These are phyloP conservation scores for Silvanus unidentatus DNA, from an alignment of 2,888 invertebrate species.

Conservation along the genomic window DNA sequence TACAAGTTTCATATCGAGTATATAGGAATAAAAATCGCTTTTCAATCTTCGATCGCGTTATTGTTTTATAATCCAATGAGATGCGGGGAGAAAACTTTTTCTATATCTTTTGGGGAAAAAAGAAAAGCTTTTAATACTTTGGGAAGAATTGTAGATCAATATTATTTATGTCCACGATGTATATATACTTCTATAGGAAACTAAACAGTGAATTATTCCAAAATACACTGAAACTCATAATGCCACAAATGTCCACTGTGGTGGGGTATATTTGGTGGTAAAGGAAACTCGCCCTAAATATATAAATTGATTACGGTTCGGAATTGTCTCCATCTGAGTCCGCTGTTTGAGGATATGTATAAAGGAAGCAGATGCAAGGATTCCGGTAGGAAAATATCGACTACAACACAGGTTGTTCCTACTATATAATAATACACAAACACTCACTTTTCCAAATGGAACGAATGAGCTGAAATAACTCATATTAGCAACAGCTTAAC, in stretches of 20 bases:
- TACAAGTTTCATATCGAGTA: too few relatives aligned
- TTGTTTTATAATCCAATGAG: too few relatives aligned
- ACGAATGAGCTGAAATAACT: too few relatives aligned
- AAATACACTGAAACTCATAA: constrained; percentile 18
- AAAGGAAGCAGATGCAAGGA: constrained; percentile 35
- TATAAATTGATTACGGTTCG: neutral
- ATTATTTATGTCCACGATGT: too few relatives aligned
- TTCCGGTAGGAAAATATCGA: constrained; percentile 31
- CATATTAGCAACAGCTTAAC: too few relatives aligned
- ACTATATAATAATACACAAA: neutral
- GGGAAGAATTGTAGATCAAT: too few relatives aligned
- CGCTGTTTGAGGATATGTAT: constrained; percentile 24
- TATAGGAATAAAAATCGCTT: too few relatives aligned
- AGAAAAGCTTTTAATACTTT: too few relatives aligned
- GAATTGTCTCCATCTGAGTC: constrained; percentile 15
- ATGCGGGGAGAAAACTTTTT: too few relatives aligned
- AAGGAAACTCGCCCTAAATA: neutral
- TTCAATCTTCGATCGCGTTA: too few relatives aligned
- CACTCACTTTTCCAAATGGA: too few relatives aligned
- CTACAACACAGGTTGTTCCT: constrained; percentile 7
- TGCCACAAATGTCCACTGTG: constrained; percentile 16
- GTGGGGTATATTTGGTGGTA: neutral
- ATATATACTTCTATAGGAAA: constrained; percentile 10
- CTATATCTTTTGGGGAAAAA: too few relatives aligned
- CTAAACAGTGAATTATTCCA: constrained; percentile 18